A percentile compares a stretch with the other conserved stretches of the same genome.
Evolutionary conservation across 2,888 invertebrate species (phyloP).

Genomic region (Imbricaverruca yamaguchii): DNA sequence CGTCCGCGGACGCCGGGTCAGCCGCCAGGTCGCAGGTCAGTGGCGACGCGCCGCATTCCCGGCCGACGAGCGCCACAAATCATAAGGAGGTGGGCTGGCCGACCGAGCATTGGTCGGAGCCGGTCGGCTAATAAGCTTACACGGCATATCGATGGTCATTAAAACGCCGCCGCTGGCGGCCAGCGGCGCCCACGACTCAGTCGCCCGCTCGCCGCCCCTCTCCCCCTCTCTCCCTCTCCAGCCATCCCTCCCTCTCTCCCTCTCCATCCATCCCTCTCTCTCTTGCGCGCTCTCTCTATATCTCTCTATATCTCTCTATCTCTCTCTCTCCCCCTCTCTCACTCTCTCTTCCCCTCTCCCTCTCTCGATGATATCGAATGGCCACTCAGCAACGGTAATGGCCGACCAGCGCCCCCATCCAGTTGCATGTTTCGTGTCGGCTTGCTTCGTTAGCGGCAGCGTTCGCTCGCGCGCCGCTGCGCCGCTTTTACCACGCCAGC

Average conservation of each 20-base stretch:
- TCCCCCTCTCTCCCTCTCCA: too few species aligned
- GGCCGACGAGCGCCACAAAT: background rate
- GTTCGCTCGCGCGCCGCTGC: background rate
- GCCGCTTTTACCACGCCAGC: background rate
- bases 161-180: constrained; percentile 6
- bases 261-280: too few species aligned
- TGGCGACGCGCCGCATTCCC: background rate
- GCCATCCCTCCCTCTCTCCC: too few species aligned
- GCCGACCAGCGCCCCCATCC: background rate
- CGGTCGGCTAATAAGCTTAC: constrained; percentile 13
- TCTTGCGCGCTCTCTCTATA: too few species aligned
- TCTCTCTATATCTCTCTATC: too few species aligned
- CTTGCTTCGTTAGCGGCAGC: constrained; percentile 13
- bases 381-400: background rate
- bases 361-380: background rate
- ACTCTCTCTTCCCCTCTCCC: too few species aligned
- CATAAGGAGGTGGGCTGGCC: background rate
- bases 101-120: constrained; percentile 5
- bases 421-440: background rate
- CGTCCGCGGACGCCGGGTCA: background rate
- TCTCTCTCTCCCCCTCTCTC: too few species aligned
- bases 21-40: background rate
- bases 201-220: background rate
- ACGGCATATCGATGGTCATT: constrained; percentile 16
- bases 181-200: background rate